Evolutionary conservation across 35 echinoderm and acorn worm genomes (phyloP).

Genomic region (Hemicentrotus pulcherrimus): DNA sequence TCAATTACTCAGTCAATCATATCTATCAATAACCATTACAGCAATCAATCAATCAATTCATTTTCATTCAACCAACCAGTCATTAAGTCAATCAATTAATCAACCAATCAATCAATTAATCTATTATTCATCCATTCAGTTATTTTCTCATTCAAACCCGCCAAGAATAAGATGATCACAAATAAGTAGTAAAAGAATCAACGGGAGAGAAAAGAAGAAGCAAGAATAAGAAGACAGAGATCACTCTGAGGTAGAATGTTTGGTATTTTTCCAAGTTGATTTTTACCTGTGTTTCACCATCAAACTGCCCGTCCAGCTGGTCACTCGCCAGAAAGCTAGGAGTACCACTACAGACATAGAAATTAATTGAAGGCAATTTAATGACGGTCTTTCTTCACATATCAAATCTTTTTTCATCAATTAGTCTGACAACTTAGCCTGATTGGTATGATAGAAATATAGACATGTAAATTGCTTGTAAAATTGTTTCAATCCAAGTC

Average conservation of each 20-base stretch:
- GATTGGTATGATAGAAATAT: too few relatives aligned
- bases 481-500: too few relatives aligned
- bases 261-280: background rate
- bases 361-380: background rate
- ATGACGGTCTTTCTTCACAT: background rate
- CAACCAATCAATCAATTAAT: too few relatives aligned
- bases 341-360: constrained; percentile 46
- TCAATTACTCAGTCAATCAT: too few relatives aligned
- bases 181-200: background rate
- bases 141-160: too few relatives aligned
- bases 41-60: too few relatives aligned
- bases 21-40: too few relatives aligned
- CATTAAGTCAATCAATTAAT: too few relatives aligned
- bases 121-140: too few relatives aligned
- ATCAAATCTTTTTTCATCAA: background rate
- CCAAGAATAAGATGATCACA: too few relatives aligned
- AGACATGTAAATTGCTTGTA: too few relatives aligned
- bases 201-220: background rate
- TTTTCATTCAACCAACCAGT: too few relatives aligned
- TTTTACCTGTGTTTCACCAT: constrained; percentile 61
- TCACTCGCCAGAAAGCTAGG: constrained; percentile 50
- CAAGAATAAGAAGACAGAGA: background rate
- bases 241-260: background rate
- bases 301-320: constrained; percentile 36
- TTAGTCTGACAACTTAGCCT: background rate